Conservation (phyloP, 2,113 vertebrate species). For the Corydoras maculifer region DNA sequence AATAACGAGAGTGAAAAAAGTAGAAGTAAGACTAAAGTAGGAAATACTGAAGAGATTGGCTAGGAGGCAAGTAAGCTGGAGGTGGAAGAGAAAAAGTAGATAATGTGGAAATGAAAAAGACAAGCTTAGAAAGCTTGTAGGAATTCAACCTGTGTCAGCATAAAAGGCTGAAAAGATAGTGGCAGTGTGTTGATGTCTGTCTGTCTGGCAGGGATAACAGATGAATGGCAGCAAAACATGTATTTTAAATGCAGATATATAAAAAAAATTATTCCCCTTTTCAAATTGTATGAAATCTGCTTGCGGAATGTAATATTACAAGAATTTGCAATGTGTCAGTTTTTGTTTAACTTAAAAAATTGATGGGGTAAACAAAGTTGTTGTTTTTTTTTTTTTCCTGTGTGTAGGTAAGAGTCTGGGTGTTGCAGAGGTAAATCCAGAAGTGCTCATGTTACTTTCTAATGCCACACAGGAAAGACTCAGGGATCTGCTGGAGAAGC, state of each 20-base stretch:
- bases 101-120: slow-evolving; percentile 38
- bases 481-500: slow-evolving; percentile 38
- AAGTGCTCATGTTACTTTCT: slow-evolving; percentile 38
- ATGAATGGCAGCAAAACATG: slow-evolving; percentile 8
- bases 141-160: slow-evolving; percentile 32
- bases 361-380: no score
- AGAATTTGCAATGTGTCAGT: no score
- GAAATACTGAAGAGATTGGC: slow-evolving; percentile 15
- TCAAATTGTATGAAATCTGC: no score
- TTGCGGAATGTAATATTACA: no score
- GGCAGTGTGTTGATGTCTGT: slow-evolving; percentile 38
- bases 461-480: slow-evolving; percentile 41
- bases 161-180: slow-evolving; percentile 35
- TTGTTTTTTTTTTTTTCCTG: neutral
- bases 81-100: slow-evolving; percentile 2
- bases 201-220: slow-evolving; percentile 23
- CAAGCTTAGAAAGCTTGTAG: slow-evolving; percentile 33
- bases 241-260: no score
- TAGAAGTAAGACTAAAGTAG: slow-evolving; percentile 4
- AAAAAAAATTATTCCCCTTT: no score
- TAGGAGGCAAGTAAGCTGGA: slow-evolving; percentile 28
- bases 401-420: slow-evolving; percentile 24
- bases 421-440: slow-evolving; percentile 32
- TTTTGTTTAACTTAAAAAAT: no score
- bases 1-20: slow-evolving; percentile 33